phyloP scores from a whole-genome alignment of 2,888 invertebrate genomes.

The Cephus spinipes region DNA sequence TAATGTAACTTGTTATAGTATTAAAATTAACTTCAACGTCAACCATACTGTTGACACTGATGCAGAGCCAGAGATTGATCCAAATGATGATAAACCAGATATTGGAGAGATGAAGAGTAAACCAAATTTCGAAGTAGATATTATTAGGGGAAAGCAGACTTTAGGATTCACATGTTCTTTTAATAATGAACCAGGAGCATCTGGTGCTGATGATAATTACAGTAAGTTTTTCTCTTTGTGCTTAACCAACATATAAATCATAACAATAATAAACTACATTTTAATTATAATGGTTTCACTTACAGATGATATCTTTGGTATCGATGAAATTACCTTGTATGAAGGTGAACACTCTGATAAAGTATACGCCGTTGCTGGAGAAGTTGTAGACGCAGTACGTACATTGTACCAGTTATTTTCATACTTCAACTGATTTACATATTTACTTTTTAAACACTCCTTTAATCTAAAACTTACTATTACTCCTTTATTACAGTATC shows the following conservation, averaged over 20 bases:
- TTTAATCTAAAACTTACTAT: constrained; percentile 12
- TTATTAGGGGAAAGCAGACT: constrained; percentile 81
- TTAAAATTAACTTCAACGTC: constrained; percentile 88
- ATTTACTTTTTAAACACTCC: not conserved
- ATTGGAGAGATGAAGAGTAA: constrained; percentile 88
- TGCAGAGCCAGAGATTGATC: constrained; percentile 74
- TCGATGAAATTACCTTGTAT: constrained; percentile 92
- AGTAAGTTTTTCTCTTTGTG: constrained; percentile 68
- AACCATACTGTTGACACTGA: constrained; percentile 94
- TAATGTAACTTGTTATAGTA: constrained; percentile 67
- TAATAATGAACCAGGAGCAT: constrained; percentile 72
- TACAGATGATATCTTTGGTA: constrained; percentile 89
- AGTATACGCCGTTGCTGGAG: constrained; percentile 91
- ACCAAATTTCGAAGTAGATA: constrained; percentile 91
- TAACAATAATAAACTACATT: not conserved
- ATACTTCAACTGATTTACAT: constrained; percentile 12
- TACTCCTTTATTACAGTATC: constrained; percentile 74
- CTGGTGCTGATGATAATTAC: constrained; percentile 77
- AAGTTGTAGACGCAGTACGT: constrained; percentile 93
- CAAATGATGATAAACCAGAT: constrained; percentile 77
- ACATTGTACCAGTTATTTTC: not conserved
- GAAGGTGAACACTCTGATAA: constrained; percentile 90
- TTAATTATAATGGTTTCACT: constrained; percentile 34
- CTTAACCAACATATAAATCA: not conserved
- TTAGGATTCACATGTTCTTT: constrained; percentile 89